These are phyloP conservation scores for Calliphora vomitoria DNA, from an alignment of 2,888 invertebrate genomes.

Conservation along the genomic window DNA sequence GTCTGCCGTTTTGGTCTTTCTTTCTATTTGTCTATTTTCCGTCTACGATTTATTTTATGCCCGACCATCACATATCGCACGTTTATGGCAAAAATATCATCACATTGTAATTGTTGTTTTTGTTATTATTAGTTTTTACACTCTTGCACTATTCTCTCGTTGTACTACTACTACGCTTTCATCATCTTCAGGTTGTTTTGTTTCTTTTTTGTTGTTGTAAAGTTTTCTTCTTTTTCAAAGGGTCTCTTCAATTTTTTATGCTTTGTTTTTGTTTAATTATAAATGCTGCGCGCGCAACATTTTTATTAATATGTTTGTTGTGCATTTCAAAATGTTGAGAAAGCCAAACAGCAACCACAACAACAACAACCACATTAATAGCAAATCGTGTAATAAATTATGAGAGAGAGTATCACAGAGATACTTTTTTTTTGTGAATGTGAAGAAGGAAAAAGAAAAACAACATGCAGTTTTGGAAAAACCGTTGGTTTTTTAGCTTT, in stretches of 20 bases:
- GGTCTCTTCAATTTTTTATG: background rate
- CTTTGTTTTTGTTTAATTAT: conserved; percentile 59
- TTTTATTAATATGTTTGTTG: conserved; percentile 29
- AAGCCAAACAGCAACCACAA: conserved; percentile 26
- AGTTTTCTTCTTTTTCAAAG: conserved; percentile 41
- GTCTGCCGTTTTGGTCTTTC: conserved; percentile 20
- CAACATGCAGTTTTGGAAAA: conserved; percentile 32
- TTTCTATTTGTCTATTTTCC: conserved; percentile 53
- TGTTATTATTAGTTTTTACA: conserved; percentile 40
- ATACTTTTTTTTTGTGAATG: too few species aligned
- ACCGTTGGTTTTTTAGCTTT: conserved; percentile 24
- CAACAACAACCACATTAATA: background rate
- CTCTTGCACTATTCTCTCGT: conserved; percentile 16
- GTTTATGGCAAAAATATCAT: conserved; percentile 64
- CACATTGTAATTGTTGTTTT: conserved; percentile 38
- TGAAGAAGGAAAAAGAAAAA: conserved; percentile 24
- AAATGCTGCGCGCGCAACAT: conserved; percentile 73
- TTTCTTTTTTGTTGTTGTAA: conserved; percentile 38
- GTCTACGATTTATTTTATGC: conserved; percentile 47
- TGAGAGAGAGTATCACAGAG: conserved; percentile 5
- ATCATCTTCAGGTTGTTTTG: conserved; percentile 61
- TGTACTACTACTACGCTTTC: background rate
- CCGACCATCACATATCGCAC: conserved; percentile 51
- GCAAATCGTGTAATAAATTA: conserved; percentile 17
- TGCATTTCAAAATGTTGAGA: conserved; percentile 35